Evolutionary conservation across 2,888 invertebrate genomes (phyloP).

Genomic region (Caenorhabditis doughertyi): DNA sequence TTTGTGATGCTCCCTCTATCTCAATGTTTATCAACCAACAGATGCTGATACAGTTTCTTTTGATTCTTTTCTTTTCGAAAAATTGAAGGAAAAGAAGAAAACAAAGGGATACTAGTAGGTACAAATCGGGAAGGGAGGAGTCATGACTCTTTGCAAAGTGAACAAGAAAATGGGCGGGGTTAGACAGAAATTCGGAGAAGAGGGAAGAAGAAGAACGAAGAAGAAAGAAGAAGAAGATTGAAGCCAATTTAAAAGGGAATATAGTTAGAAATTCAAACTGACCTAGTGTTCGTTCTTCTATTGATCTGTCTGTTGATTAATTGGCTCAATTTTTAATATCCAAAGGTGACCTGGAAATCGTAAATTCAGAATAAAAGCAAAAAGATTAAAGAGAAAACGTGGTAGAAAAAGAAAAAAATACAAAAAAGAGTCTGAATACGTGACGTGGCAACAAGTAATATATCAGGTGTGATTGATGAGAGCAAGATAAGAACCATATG

Average conservation of each 20-base stretch:
- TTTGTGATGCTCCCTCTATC: conserved; percentile 1
- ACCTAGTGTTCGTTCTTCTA: conserved; percentile 17
- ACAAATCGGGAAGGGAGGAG: conserved; percentile 13
- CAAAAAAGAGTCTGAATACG: background rate
- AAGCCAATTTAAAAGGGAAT: conserved; percentile 41
- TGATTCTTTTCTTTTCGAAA: background rate
- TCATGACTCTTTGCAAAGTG: no score
- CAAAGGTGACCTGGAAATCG: conserved; percentile 27
- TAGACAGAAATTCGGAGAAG: conserved; percentile 13
- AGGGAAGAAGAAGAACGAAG: background rate
- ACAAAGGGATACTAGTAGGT: conserved; percentile 31
- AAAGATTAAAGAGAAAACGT: background rate
- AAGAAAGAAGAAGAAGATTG: conserved; percentile 36
- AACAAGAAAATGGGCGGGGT: conserved; percentile 20
- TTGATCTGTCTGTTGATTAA: conserved; percentile 14
- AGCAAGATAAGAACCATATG: conserved; percentile 14
- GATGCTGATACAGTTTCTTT: conserved; percentile 14
- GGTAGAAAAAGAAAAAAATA: conserved; percentile 1
- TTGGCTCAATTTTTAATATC: conserved; percentile 21
- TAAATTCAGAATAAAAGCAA: background rate
- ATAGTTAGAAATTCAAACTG: conserved; percentile 28
- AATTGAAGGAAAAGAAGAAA: background rate
- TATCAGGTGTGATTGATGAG: conserved; percentile 26
- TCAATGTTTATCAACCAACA: conserved; percentile 11
- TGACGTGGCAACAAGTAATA: background rate